These are phyloP conservation scores for Rhodophaea formosa DNA, from an alignment of 2,888 invertebrate species.

Conservation along the genomic window DNA sequence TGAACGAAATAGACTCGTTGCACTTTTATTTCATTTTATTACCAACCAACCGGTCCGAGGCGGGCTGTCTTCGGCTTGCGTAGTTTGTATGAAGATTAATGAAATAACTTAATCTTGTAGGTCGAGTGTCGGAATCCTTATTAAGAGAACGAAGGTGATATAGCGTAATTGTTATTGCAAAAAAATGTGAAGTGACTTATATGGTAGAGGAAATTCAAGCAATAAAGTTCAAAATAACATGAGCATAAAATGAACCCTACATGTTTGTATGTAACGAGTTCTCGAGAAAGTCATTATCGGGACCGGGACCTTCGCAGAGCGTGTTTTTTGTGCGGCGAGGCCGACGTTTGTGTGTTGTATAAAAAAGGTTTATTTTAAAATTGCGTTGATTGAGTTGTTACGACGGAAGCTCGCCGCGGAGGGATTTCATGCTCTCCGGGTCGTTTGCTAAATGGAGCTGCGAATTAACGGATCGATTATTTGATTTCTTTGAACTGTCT, in stretches of 20 bases:
- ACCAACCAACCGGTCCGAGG: slow-evolving; percentile 50
- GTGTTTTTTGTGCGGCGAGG: slow-evolving; percentile 59
- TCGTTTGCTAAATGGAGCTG: slow-evolving; percentile 47
- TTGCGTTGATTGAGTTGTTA: slow-evolving; percentile 77
- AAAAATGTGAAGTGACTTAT: slow-evolving; percentile 1
- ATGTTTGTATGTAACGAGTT: slow-evolving; percentile 46
- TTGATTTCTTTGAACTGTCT: neutral
- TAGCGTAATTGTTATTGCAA: slow-evolving; percentile 3
- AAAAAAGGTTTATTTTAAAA: slow-evolving; percentile 71
- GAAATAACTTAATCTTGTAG: slow-evolving; percentile 23
- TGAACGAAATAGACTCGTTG: slow-evolving; percentile 67
- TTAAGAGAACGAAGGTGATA: neutral
- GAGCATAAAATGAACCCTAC: slow-evolving; percentile 24
- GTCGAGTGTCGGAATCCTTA: slow-evolving; percentile 25
- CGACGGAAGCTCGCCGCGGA: slow-evolving; percentile 46
- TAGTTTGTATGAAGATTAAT: slow-evolving; percentile 45
- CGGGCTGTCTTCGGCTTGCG: slow-evolving; percentile 48
- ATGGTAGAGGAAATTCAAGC: slow-evolving; percentile 7
- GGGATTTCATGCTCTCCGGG: slow-evolving; percentile 54
- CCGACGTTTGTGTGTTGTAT: slow-evolving; percentile 52
- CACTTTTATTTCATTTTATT: slow-evolving; percentile 64
- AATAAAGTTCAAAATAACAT: slow-evolving; percentile 22
- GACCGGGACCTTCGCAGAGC: slow-evolving; percentile 58
- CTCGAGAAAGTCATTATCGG: slow-evolving; percentile 70
- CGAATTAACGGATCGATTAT: slow-evolving; percentile 3